These are phyloP conservation scores for Geodia barretti DNA, from an alignment of 37 sponge, comb jelly and placozoan species.

Conservation along the genomic window DNA sequence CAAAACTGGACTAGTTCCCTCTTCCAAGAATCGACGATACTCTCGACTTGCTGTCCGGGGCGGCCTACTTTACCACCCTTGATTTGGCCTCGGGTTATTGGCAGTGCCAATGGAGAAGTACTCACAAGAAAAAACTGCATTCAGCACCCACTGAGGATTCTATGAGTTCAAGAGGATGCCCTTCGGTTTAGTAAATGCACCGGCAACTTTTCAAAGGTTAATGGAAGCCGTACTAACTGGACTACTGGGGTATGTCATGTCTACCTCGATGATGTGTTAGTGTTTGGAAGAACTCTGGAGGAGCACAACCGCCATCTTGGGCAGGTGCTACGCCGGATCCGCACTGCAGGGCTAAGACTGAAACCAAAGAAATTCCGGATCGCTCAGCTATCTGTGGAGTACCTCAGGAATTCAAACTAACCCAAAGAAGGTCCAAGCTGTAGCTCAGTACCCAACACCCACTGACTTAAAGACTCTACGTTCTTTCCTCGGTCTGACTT, in stretches of 20 bases:
- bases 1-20: conserved; percentile 8
- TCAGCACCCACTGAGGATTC: conserved; percentile 21
- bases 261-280: conserved; percentile 55
- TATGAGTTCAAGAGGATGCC: too few species aligned
- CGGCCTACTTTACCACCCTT: conserved; percentile 13
- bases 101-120: conserved; percentile 17
- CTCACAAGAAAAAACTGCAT: conserved; percentile 29
- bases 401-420: conserved; percentile 48
- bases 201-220: conserved; percentile 43
- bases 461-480: conserved; percentile 2
- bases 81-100: conserved; percentile 26
- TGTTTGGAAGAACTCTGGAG: conserved; percentile 26
- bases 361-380: conserved; percentile 35
- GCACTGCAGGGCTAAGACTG: conserved; percentile 12
- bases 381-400: neutral
- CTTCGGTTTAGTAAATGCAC: too few species aligned
- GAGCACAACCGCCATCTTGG: conserved; percentile 36
- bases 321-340: conserved; percentile 22
- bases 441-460: conserved; percentile 7
- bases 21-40: conserved; percentile 19
- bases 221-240: conserved; percentile 33
- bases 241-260: conserved; percentile 7
- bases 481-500: conserved; percentile 31
- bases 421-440: conserved; percentile 31
- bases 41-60: neutral